Conservation (phyloP, 2,888 invertebrate genomes). For the Cheilosia variabilis region DNA sequence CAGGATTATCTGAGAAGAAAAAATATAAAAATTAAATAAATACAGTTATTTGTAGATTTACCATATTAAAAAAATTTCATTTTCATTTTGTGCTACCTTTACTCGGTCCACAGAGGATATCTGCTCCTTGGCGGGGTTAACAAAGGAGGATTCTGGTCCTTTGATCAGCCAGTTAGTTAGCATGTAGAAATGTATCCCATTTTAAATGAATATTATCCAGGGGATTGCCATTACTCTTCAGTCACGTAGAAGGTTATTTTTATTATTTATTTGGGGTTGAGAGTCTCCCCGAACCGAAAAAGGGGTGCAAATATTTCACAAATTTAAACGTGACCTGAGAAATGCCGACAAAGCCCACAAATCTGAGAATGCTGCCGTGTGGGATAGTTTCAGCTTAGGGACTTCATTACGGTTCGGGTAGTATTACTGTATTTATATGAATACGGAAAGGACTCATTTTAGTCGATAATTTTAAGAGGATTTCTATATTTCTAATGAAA, state of each 20-base stretch:
- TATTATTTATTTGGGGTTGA: not conserved
- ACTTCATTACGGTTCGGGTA: not conserved
- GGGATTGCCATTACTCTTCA: not conserved
- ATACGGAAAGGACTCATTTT: not conserved
- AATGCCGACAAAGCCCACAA: not conserved
- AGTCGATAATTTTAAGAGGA: conserved; percentile 8
- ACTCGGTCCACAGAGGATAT: too few species aligned
- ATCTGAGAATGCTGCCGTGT: not conserved
- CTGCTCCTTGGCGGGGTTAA: not conserved
- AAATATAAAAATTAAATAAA: conserved; percentile 7
- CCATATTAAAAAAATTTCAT: conserved; percentile 3
- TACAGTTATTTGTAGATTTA: conserved; percentile 13
- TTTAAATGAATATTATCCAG: conserved; percentile 3
- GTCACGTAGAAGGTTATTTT: conserved; percentile 17
- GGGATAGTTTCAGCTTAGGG: not conserved
- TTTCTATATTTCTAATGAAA: not conserved
- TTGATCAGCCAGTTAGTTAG: conserved; percentile 19
- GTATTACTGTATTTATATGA: not conserved
- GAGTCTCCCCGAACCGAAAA: not conserved
- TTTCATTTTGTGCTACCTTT: not conserved
- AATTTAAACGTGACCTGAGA: conserved; percentile 10
- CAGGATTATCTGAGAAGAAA: not conserved
- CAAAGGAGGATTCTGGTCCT: not conserved
- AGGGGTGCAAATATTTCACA: conserved; percentile 3
- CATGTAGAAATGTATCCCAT: not conserved